These are phyloP conservation scores for Chrysaora quinquecirrha DNA, from an alignment of 30 jellyfish, hydroid and myxozoan genomes.

Conservation along the genomic window DNA sequence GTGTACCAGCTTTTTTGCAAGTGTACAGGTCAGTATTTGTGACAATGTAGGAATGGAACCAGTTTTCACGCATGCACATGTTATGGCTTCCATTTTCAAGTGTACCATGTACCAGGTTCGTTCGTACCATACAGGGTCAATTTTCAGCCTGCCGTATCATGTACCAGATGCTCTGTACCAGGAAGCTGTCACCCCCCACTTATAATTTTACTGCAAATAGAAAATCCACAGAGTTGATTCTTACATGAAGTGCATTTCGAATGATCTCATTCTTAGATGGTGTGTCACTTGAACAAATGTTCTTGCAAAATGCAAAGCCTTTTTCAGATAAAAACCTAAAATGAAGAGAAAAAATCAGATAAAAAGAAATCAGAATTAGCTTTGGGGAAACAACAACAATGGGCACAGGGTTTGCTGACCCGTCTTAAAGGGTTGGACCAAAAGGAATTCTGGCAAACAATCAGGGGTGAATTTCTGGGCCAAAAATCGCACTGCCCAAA, in stretches of 20 bases:
- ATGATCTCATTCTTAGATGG: conserved; percentile 66
- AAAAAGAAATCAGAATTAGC: background rate
- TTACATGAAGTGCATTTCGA: conserved; percentile 60
- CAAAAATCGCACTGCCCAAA: too few relatives aligned
- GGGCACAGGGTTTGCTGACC: too few relatives aligned
- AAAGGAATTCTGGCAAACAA: too few relatives aligned
- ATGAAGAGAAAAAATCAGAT: background rate
- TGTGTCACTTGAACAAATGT: conserved; percentile 21
- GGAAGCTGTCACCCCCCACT: background rate
- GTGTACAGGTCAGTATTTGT: too few relatives aligned
- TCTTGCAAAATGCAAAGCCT: conserved; percentile 68
- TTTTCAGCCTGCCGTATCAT: background rate
- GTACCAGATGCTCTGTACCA: background rate
- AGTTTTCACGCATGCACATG: background rate
- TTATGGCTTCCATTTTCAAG: background rate
- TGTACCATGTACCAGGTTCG: background rate
- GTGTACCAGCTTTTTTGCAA: too few relatives aligned
- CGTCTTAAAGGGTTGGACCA: too few relatives aligned
- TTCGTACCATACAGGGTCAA: background rate
- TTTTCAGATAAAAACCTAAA: conserved; percentile 63
- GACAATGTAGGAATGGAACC: too few relatives aligned
- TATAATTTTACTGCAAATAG: background rate
- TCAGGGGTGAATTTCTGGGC: too few relatives aligned
- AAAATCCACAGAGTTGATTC: background rate
- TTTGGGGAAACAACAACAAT: too few relatives aligned